Evolutionary conservation across 2,797 vertebrate genomes (phyloP), one percentile per base, ranked within the genome.

Genomic region (Tragelaphus oryx): DNA sequence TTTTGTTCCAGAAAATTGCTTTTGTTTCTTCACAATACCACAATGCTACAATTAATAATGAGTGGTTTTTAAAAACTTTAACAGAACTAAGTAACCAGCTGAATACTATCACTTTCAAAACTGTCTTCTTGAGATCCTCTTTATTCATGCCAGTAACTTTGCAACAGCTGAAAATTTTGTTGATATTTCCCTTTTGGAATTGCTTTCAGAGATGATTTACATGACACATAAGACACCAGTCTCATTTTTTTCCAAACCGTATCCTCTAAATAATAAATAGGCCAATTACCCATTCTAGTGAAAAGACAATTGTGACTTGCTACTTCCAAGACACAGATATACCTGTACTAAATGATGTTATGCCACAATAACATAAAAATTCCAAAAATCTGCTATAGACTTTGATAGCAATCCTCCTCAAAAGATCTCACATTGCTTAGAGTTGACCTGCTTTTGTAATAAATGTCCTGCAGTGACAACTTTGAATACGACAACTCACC

Each of bases 21-120:
- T 91, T 83, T 87, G n/a, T 83, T 87, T 93, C 52, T 95, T 87
- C 82, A 85, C 20, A 91, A 55, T 54, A 85, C 22, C 41, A 91
- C 33, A 90, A 93, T 80, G 28, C 59, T 96, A 71, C 22, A 90
- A 59, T 94, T 87, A 84, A 84, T 84, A 75, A 89, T 28, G 12
- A 68, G 4, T 84, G 33, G 4, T 16, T 85, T 62, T 82, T 79
- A 83, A 65, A 87, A 78, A 81, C 41, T 86, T 71, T 52, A 65
- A 59, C 33, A 95, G 46, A 93, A 71, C 6, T 83, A 80, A 91
- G 76, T 13, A 97, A n/a, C 71, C 33, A 80, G 30, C 12, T 87
- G 41, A 93, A 44, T 24, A 13, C 8, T 55, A 26, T 91, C 82
- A 90, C 37, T 90, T 90, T 95, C 9, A 46, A 85, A 62, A 78